Evolutionary conservation across 1,140 invertebrate species (phyloP).

Genomic region (Platyscapa corneri): DNA sequence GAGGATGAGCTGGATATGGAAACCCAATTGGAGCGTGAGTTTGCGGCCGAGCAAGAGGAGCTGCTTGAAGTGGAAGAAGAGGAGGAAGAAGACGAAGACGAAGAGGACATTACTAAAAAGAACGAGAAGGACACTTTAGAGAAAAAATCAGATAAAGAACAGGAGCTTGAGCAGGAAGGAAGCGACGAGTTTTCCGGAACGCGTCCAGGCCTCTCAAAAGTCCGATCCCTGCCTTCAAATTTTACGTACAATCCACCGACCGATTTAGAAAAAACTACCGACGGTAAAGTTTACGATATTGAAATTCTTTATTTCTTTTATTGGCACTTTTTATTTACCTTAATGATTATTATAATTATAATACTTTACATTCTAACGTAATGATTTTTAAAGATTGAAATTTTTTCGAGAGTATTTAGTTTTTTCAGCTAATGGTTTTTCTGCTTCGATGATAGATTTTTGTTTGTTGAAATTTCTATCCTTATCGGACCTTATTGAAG

Average conservation of each 20-base stretch:
- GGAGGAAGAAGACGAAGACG: slow-evolving; percentile 82
- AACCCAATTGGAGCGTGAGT: slow-evolving; percentile 89
- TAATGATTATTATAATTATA: neutral
- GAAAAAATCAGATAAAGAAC: slow-evolving; percentile 55
- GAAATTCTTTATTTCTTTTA: neutral
- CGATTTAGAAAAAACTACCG: slow-evolving; percentile 59
- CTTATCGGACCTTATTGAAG: slow-evolving; percentile 45
- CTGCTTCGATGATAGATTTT: slow-evolving; percentile 50
- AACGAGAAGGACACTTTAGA: slow-evolving; percentile 67
- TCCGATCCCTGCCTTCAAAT: slow-evolving; percentile 80
- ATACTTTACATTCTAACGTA: neutral
- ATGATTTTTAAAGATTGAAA: neutral
- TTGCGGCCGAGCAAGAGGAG: slow-evolving; percentile 77
- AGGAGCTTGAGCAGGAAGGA: slow-evolving; percentile 54
- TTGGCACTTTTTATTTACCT: neutral
- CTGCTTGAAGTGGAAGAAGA: slow-evolving; percentile 82
- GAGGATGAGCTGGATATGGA: slow-evolving; percentile 95
- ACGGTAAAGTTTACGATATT: slow-evolving; percentile 56
- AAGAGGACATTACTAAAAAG: slow-evolving; percentile 81
- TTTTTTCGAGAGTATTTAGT: slow-evolving; percentile 39
- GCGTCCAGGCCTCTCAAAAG: slow-evolving; percentile 73
- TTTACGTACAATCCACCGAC: slow-evolving; percentile 81
- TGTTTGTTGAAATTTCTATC: slow-evolving; percentile 49
- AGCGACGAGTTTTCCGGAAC: slow-evolving; percentile 57
- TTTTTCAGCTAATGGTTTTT: slow-evolving; percentile 44